Percentiles rank a stretch among this genome's conserved stretches.
Evolutionary conservation across 2,888 invertebrate genomes (phyloP).

Genomic region (Sylvicola cinctus): DNA sequence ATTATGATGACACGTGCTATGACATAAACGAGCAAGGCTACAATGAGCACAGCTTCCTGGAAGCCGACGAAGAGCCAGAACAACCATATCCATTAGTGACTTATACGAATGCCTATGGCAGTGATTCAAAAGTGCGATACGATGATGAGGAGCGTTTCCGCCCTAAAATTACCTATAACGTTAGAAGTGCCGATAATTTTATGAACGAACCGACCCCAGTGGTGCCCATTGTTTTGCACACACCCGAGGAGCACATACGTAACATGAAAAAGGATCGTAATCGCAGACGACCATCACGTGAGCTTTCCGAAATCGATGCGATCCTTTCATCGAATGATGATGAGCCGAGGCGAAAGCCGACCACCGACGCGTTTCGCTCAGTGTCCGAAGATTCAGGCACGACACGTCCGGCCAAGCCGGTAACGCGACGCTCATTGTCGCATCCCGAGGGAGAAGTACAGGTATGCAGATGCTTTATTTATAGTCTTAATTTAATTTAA

Average conservation of each 20-base stretch:
- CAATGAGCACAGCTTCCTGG: conserved; percentile 18
- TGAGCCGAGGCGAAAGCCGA: conserved; percentile 15
- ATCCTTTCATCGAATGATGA: conserved; percentile 7
- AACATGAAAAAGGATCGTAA: conserved; percentile 9
- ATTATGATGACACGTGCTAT: conserved; percentile 15
- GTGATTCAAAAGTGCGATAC: conserved; percentile 1
- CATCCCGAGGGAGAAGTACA: conserved; percentile 24
- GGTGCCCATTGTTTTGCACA: conserved; percentile 7
- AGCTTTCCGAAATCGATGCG: conserved; percentile 8
- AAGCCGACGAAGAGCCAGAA: conserved; percentile 16
- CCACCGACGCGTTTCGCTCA: conserved; percentile 20
- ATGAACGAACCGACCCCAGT: conserved; percentile 7
- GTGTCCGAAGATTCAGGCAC: conserved; percentile 22
- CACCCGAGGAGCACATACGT: conserved; percentile 9
- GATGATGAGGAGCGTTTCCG: background rate
- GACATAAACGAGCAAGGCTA: conserved; percentile 10
- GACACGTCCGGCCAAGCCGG: conserved; percentile 16
- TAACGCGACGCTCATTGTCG: conserved; percentile 22
- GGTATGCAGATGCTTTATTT: conserved; percentile 9
- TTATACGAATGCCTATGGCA: background rate
- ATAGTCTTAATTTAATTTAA: background rate
- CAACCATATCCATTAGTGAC: background rate
- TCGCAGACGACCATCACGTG: conserved; percentile 8
- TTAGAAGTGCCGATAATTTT: conserved; percentile 10
- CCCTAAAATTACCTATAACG: background rate